A percentile compares a stretch with the other conserved stretches of the same genome.
phyloP scores from a whole-genome alignment of 2,797 vertebrate species.

The Dipus sagitta region DNA sequence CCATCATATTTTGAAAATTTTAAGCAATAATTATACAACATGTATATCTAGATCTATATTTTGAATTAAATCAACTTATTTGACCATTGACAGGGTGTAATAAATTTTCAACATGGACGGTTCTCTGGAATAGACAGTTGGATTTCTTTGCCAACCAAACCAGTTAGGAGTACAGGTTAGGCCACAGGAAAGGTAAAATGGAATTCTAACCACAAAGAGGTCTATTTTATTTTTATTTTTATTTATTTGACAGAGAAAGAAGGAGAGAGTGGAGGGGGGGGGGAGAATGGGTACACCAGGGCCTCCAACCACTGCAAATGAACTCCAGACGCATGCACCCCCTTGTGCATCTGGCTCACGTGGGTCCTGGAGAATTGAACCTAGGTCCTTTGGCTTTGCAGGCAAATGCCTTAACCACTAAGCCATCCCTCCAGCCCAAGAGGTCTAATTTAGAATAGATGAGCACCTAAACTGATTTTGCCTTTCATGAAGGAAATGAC shows the following conservation, averaged over 20 bases:
- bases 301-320: no score
- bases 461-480: not conserved
- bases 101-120: constrained; percentile 8
- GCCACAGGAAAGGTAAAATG: not conserved
- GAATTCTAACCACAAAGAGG: not conserved
- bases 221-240: not conserved
- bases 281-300: no score
- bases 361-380: no score
- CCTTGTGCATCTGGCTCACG: no score
- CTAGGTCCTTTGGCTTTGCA: no score
- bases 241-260: no score
- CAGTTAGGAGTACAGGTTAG: not conserved
- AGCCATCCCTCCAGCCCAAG: not conserved
- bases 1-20: constrained; percentile 49
- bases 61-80: not conserved
- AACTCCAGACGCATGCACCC: no score
- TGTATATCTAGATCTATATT: constrained; percentile 29
- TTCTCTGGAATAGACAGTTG: not conserved
- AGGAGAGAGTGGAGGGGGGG: no score
- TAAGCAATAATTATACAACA: constrained; percentile 40
- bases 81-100: not conserved
- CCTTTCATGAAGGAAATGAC: constrained; percentile 22
- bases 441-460: constrained; percentile 3
- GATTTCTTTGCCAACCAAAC: not conserved
- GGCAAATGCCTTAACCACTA: no score